These are phyloP conservation scores for Philhelius pedissequus DNA, from an alignment of 2,888 invertebrate genomes.

Conservation along the genomic window DNA sequence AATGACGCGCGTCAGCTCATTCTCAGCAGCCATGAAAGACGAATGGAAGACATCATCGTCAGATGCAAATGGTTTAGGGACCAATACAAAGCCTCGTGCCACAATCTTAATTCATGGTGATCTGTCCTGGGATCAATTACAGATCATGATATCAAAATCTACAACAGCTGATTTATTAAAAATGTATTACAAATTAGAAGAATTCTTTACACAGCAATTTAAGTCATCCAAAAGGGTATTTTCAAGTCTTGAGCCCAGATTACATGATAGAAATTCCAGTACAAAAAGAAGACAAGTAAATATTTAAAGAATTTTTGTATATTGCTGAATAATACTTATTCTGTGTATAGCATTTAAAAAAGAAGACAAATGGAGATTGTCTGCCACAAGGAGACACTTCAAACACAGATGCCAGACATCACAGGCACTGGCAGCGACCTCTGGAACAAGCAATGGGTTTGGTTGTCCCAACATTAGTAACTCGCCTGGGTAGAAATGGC, in stretches of 20 bases:
- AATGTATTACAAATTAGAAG: slow-evolving; percentile 97
- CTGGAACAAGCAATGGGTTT: slow-evolving; percentile 89
- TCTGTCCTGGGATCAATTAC: slow-evolving; percentile 96
- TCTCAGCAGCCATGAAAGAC: slow-evolving; percentile 89
- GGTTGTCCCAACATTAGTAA: slow-evolving; percentile 86
- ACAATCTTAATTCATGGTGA: slow-evolving; percentile 95
- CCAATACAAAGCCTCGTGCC: slow-evolving; percentile 81
- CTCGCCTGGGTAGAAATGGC: slow-evolving; percentile 85
- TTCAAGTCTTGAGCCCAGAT: slow-evolving; percentile 83
- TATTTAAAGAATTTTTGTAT: neutral
- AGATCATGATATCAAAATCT: slow-evolving; percentile 97
- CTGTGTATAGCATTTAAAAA: slow-evolving; percentile 73
- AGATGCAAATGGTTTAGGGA: slow-evolving; percentile 78
- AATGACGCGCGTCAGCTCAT: slow-evolving; percentile 91
- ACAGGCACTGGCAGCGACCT: slow-evolving; percentile 97
- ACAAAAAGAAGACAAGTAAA: slow-evolving; percentile 76
- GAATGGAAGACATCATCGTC: slow-evolving; percentile 86
- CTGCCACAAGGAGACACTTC: slow-evolving; percentile 72
- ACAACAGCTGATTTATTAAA: slow-evolving; percentile 98
- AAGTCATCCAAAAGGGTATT: slow-evolving; percentile 96
- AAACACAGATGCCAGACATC: slow-evolving; percentile 86
- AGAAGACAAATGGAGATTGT: slow-evolving; percentile 74
- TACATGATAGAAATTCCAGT: slow-evolving; percentile 76
- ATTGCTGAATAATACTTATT: neutral
- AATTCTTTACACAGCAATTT: slow-evolving; percentile 98